phyloP scores from a whole-genome alignment of 2,888 invertebrate species.

The Synergus itoensis region DNA sequence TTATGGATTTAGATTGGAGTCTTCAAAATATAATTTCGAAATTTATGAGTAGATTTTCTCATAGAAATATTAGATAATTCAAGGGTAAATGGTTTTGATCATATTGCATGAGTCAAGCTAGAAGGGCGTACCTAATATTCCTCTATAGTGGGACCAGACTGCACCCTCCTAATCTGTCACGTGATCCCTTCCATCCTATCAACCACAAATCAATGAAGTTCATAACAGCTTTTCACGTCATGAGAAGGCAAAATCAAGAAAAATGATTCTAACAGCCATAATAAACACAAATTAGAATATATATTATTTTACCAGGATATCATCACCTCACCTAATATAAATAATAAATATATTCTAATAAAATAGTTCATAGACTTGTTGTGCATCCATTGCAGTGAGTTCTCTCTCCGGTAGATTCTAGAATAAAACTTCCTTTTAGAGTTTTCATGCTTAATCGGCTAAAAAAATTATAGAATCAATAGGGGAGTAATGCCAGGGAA shows the following conservation, averaged over 20 bases:
- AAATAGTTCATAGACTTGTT: not conserved
- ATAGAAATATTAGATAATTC: constrained; percentile 7
- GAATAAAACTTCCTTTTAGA: constrained; percentile 21
- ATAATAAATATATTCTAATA: not conserved
- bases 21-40: not conserved
- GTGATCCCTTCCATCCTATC: constrained; percentile 25
- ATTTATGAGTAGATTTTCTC: not conserved
- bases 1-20: not conserved
- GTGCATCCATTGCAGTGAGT: not conserved
- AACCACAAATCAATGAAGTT: constrained; percentile 25
- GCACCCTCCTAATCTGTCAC: constrained; percentile 26
- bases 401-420: not conserved
- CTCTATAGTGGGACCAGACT: not conserved
- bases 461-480: constrained; percentile 26
- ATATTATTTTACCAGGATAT: not conserved
- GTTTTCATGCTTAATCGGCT: constrained; percentile 21
- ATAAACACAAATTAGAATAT: not conserved
- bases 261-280: not conserved
- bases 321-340: not conserved
- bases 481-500: not conserved
- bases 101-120: constrained; percentile 18
- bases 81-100: not conserved
- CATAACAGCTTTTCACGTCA: constrained; percentile 33
- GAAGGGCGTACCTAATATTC: constrained; percentile 34
- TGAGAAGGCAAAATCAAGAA: constrained; percentile 28